Evolutionary conservation across 2,888 invertebrate genomes (phyloP).

Genomic region (Ormia ochracea): DNA sequence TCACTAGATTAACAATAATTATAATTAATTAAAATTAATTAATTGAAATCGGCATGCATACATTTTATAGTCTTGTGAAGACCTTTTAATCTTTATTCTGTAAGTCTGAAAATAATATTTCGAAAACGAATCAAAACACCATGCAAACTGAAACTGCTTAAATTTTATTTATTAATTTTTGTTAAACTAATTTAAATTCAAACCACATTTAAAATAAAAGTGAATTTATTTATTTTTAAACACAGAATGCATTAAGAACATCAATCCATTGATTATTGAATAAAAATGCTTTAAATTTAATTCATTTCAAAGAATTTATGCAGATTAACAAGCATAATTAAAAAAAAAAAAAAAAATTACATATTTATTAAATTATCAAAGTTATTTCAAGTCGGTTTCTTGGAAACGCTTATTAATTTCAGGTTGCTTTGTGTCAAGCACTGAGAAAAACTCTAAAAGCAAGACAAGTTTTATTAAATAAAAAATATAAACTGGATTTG

Average conservation of each 20-base stretch:
- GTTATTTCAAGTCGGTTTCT: conserved; percentile 28
- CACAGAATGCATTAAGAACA: background rate
- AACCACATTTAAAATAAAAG: conserved; percentile 37
- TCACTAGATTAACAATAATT: too few species aligned
- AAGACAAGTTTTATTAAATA: conserved; percentile 39
- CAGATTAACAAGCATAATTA: background rate
- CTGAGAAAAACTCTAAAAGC: background rate
- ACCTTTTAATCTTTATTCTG: too few species aligned
- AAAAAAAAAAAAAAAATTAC: too few species aligned
- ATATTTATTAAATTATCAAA: conserved; percentile 33
- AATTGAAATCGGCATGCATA: too few species aligned
- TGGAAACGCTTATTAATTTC: conserved; percentile 5
- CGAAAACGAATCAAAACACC: too few species aligned
- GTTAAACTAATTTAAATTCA: conserved; percentile 6
- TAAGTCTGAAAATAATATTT: too few species aligned
- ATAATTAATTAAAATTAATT: too few species aligned
- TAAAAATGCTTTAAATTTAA: background rate
- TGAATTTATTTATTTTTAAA: background rate
- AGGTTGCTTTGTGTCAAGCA: background rate
- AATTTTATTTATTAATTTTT: background rate
- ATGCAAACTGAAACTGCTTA: conserved; percentile 21
- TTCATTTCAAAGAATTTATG: background rate
- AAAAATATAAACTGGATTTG: conserved; percentile 44
- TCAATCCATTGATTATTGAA: background rate
- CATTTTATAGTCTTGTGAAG: too few species aligned